These are phyloP conservation scores for Daboia siamensis DNA, from an alignment of 2,113 vertebrate genomes.

Conservation along the genomic window DNA sequence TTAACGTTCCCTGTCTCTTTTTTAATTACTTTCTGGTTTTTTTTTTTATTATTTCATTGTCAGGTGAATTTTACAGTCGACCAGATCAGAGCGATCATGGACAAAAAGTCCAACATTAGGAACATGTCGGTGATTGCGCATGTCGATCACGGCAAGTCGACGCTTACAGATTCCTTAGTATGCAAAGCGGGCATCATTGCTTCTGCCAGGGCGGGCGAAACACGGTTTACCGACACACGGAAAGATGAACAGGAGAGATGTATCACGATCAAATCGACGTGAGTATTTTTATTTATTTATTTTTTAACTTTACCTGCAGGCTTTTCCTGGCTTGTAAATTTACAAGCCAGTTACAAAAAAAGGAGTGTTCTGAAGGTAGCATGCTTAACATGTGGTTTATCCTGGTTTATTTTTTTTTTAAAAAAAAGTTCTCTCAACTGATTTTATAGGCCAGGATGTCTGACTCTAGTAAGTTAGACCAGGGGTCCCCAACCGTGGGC, in stretches of 20 bases:
- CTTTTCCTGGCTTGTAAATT: neutral
- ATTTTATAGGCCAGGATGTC: neutral
- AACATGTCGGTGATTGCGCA: slow-evolving; percentile 66
- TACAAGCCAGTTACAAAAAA: neutral
- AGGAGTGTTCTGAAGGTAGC: neutral
- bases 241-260: slow-evolving; percentile 63
- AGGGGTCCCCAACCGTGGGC: too few relatives aligned
- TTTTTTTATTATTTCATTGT: neutral
- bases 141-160: slow-evolving; percentile 61
- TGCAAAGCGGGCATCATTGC: slow-evolving; percentile 56
- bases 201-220: slow-evolving; percentile 51
- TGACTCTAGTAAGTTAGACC: neutral
- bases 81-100: slow-evolving; percentile 60
- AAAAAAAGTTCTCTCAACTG: neutral
- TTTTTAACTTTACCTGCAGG: neutral
- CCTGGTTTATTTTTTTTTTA: neutral
- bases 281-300: slow-evolving; percentile 6
- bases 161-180: slow-evolving; percentile 56
- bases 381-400: neutral
- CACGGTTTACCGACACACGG: slow-evolving; percentile 54
- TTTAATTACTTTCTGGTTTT: neutral
- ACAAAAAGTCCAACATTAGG: slow-evolving; percentile 65
- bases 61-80: slow-evolving; percentile 64
- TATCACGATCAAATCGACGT: slow-evolving; percentile 55
- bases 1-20: neutral